phyloP scores from a whole-genome alignment of 2,888 invertebrate genomes.

The Acrobasis repandana region DNA sequence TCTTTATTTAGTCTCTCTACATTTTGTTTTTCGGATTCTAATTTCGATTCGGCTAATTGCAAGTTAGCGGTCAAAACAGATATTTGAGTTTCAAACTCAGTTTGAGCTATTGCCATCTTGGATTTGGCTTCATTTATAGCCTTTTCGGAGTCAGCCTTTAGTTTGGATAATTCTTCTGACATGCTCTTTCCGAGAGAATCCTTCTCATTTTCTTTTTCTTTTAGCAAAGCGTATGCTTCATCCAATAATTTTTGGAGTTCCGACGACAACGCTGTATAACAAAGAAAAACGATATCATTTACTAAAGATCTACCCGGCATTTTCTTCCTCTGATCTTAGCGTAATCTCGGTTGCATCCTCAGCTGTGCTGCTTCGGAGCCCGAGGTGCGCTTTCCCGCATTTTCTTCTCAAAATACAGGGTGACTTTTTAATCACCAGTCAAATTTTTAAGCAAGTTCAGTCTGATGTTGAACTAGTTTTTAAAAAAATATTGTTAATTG shows the following conservation, averaged over 20 bases:
- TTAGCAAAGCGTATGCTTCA: constrained; percentile 77
- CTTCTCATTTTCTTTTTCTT: constrained; percentile 78
- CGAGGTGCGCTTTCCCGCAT: too few relatives aligned
- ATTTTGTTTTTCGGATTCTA: constrained; percentile 73
- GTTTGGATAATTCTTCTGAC: constrained; percentile 71
- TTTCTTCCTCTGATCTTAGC: too few relatives aligned
- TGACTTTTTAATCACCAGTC: too few relatives aligned
- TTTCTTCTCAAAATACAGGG: too few relatives aligned
- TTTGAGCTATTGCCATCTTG: constrained; percentile 86
- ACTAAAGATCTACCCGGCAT: too few relatives aligned
- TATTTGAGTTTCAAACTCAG: constrained; percentile 84
- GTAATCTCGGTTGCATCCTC: too few relatives aligned
- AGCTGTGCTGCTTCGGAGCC: too few relatives aligned
- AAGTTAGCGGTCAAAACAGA: constrained; percentile 79
- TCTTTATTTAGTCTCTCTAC: constrained; percentile 74
- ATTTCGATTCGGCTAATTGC: constrained; percentile 77
- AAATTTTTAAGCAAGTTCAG: too few relatives aligned
- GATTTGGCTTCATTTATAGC: constrained; percentile 79
- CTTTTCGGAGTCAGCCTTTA: constrained; percentile 78
- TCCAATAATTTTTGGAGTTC: constrained; percentile 77
- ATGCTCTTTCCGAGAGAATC: constrained; percentile 77
- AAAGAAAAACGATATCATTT: constrained; percentile 20
- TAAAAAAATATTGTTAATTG: too few relatives aligned
- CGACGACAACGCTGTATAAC: constrained; percentile 71
- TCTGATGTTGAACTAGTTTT: too few relatives aligned